Evolutionary conservation across 2,888 invertebrate species (phyloP).

Genomic region (Drosophila histrio): DNA sequence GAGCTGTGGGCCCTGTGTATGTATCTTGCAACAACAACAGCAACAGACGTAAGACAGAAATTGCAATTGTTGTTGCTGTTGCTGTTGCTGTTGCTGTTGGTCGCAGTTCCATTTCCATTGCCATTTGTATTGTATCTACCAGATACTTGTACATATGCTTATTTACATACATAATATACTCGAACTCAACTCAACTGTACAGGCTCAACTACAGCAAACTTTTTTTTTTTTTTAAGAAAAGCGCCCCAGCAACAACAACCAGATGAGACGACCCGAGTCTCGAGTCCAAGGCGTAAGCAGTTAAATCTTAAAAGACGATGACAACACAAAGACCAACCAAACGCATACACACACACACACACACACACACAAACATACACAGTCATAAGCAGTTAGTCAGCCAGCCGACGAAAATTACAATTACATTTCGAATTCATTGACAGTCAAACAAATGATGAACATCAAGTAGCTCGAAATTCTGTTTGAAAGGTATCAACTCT

Average conservation of each 20-base stretch:
- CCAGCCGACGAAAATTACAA: slow-evolving; percentile 26
- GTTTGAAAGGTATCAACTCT: too few species aligned
- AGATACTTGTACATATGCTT: slow-evolving; percentile 37
- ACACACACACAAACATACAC: background rate
- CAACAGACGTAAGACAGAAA: slow-evolving; percentile 18
- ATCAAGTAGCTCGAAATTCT: too few species aligned
- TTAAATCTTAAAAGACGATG: slow-evolving; percentile 60
- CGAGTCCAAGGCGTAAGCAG: slow-evolving; percentile 41
- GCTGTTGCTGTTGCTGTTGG: slow-evolving; percentile 13
- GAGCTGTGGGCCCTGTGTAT: slow-evolving; percentile 24
- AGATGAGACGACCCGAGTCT: slow-evolving; percentile 31
- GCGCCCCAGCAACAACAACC: slow-evolving; percentile 25
- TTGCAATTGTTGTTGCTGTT: slow-evolving; percentile 17
- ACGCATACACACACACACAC: slow-evolving; percentile 2
- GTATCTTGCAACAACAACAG: slow-evolving; percentile 13
- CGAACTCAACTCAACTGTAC: slow-evolving; percentile 65
- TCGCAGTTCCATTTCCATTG: slow-evolving; percentile 29
- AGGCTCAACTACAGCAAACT: slow-evolving; percentile 43
- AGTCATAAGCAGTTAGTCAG: background rate
- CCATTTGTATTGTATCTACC: slow-evolving; percentile 35
- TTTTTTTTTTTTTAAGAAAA: slow-evolving; percentile 38
- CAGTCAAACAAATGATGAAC: too few species aligned
- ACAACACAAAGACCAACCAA: slow-evolving; percentile 40
- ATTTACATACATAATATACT: slow-evolving; percentile 68
- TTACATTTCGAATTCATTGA: background rate